Conservation (phyloP, 2,113 vertebrate genomes). For the Prionailurus viverrinus region DNA sequence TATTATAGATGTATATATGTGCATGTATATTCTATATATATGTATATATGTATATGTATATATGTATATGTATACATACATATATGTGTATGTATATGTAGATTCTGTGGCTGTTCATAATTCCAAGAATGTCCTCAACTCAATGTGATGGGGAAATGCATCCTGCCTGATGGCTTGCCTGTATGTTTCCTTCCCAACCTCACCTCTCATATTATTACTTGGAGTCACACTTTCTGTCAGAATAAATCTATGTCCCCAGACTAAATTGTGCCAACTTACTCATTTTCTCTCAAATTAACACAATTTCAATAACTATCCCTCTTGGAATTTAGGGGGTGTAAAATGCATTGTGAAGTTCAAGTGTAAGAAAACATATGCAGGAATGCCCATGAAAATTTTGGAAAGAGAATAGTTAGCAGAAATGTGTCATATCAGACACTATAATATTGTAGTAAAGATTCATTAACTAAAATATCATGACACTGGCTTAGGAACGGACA, state of each 20-base stretch:
- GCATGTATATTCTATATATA: too few relatives aligned
- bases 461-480: neutral
- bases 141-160: neutral
- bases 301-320: neutral
- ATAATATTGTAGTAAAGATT: neutral
- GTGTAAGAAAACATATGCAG: neutral
- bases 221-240: neutral
- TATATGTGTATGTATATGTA: too few relatives aligned
- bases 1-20: too few relatives aligned
- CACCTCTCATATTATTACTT: neutral
- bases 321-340: neutral
- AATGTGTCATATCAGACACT: neutral
- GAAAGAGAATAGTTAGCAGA: neutral
- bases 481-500: neutral
- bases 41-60: too few relatives aligned
- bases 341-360: neutral
- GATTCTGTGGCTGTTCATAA: neutral
- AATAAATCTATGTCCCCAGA: neutral
- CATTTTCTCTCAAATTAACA: neutral
- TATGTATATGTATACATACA: too few relatives aligned
- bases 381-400: neutral
- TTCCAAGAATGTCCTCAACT: neutral
- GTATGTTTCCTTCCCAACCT: neutral
- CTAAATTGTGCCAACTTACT: neutral
- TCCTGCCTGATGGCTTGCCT: neutral